Evolutionary conservation across 2,888 invertebrate species (phyloP).

Genomic region (Sialis lutaria): DNA sequence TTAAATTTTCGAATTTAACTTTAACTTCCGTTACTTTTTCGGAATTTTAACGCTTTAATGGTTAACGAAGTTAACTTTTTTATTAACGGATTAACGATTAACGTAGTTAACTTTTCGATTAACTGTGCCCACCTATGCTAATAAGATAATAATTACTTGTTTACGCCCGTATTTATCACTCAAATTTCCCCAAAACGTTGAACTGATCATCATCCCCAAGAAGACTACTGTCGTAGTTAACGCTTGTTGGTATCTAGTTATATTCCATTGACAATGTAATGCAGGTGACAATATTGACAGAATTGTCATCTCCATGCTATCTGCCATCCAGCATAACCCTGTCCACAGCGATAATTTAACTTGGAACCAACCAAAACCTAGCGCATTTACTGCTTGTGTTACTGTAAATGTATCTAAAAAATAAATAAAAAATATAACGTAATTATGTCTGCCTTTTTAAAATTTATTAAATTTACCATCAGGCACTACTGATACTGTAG

Average conservation of each 20-base stretch:
- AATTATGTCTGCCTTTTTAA: not conserved
- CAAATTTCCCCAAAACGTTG: slow-evolving; percentile 89
- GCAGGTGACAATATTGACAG: slow-evolving; percentile 85
- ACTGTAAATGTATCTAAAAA: slow-evolving; percentile 68
- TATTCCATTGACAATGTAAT: slow-evolving; percentile 87
- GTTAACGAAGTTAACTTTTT: too few species aligned
- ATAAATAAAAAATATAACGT: slow-evolving; percentile 4
- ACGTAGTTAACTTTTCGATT: too few species aligned
- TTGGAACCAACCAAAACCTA: slow-evolving; percentile 83
- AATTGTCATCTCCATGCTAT: slow-evolving; percentile 98
- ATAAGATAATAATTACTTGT: slow-evolving; percentile 34
- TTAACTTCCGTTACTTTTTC: too few species aligned
- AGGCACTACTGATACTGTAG: slow-evolving; percentile 61
- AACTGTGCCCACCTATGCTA: too few species aligned
- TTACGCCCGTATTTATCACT: slow-evolving; percentile 86
- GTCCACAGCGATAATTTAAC: slow-evolving; percentile 71
- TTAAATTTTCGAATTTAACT: too few species aligned
- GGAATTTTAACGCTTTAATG: too few species aligned
- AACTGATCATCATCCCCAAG: slow-evolving; percentile 92
- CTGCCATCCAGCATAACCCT: slow-evolving; percentile 89
- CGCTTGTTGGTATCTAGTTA: slow-evolving; percentile 79
- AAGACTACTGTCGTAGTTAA: slow-evolving; percentile 87
- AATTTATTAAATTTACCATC: slow-evolving; percentile 37
- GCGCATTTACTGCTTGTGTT: slow-evolving; percentile 69
- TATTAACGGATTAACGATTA: too few species aligned